phyloP scores from a whole-genome alignment of 2,888 invertebrate genomes.

The Cenopis cana region DNA sequence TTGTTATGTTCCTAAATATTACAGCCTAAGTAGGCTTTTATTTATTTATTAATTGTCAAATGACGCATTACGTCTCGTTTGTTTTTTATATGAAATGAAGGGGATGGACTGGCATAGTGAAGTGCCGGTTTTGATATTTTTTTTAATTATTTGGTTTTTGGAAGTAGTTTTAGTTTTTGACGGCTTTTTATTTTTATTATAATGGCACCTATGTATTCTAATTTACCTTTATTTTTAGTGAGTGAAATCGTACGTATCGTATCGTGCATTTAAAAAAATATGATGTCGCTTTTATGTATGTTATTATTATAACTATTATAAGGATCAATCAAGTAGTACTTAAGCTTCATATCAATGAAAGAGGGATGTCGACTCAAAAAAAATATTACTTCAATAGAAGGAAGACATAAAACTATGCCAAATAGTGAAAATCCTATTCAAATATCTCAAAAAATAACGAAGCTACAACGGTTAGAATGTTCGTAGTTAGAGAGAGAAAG shows the following conservation, averaged over 20 bases:
- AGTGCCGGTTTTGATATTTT: neutral
- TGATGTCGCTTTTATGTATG: neutral
- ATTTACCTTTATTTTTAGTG: neutral
- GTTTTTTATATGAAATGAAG: neutral
- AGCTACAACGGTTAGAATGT: too few relatives aligned
- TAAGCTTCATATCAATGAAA: constrained; percentile 11
- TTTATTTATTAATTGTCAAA: constrained; percentile 6
- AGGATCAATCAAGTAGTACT: neutral
- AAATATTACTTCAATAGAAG: too few relatives aligned
- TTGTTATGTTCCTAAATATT: constrained; percentile 27
- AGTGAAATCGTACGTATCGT: neutral
- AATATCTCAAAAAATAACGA: too few relatives aligned
- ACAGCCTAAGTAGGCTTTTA: constrained; percentile 24
- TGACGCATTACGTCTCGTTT: neutral
- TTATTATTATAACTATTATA: neutral
- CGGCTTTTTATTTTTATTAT: neutral
- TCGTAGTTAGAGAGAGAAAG: too few relatives aligned
- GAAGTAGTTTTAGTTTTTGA: neutral
- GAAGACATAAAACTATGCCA: too few relatives aligned
- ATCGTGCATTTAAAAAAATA: constrained; percentile 16
- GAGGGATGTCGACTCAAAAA: neutral
- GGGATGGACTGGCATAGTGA: neutral
- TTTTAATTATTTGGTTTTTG: too few relatives aligned
- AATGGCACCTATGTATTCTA: neutral
- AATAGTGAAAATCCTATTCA: too few relatives aligned